phyloP scores from a whole-genome alignment of 2,888 invertebrate genomes.

The Drosophila longiperda region DNA sequence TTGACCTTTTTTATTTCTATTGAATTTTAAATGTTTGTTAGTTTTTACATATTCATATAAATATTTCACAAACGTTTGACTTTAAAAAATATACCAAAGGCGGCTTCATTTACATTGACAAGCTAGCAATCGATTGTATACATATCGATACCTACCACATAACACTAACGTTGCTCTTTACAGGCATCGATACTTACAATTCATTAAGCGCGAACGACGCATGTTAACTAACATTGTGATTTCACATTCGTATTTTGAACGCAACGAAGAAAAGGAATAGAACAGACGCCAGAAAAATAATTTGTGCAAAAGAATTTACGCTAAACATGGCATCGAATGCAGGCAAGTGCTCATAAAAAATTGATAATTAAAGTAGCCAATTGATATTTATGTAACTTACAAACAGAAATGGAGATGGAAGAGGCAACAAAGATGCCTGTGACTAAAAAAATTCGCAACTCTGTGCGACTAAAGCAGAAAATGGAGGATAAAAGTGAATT shows the following conservation, averaged over 20 bases:
- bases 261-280: slow-evolving; percentile 27
- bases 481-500: neutral
- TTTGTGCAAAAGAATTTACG: neutral
- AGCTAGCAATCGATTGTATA: neutral
- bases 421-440: slow-evolving; percentile 40
- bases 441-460: slow-evolving; percentile 36
- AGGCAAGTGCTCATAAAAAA: slow-evolving; percentile 21
- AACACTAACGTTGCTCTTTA: neutral
- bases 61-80: neutral
- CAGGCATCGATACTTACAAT: slow-evolving; percentile 25
- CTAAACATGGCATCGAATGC: slow-evolving; percentile 15
- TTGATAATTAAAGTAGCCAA: neutral
- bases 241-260: slow-evolving; percentile 35
- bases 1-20: too few species aligned
- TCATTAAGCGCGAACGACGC: slow-evolving; percentile 17
- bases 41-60: neutral
- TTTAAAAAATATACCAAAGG: neutral
- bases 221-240: slow-evolving; percentile 38
- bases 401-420: slow-evolving; percentile 14
- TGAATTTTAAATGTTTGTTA: neutral
- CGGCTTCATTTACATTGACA: neutral
- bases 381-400: neutral
- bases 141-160: neutral
- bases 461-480: neutral
- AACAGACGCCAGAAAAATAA: slow-evolving; percentile 4